These are phyloP conservation scores for Samia ricini DNA, from an alignment of 1,140 invertebrate species.

Conservation along the genomic window DNA sequence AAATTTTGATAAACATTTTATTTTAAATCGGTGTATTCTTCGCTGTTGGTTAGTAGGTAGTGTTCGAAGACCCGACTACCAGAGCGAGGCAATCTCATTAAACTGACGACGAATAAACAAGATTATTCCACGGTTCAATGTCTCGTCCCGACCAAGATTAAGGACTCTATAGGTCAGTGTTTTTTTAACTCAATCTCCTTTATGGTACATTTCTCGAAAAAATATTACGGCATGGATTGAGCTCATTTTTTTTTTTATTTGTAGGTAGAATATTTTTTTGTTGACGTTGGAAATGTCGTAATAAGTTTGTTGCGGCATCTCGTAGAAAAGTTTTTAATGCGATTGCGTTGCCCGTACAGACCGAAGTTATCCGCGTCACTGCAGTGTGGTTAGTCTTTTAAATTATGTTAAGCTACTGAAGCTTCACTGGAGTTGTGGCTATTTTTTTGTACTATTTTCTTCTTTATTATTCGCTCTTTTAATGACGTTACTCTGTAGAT, in stretches of 20 bases:
- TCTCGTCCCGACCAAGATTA: constrained; percentile 29
- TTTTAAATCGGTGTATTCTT: neutral
- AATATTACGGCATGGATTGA: neutral
- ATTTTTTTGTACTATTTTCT: too few species aligned
- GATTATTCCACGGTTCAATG: constrained; percentile 34
- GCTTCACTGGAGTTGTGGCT: neutral
- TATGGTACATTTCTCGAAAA: constrained; percentile 11
- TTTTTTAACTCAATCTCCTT: constrained; percentile 32
- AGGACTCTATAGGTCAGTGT: constrained; percentile 25
- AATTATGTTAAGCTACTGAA: constrained; percentile 3
- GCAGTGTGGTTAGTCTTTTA: constrained; percentile 2
- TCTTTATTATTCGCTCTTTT: too few species aligned
- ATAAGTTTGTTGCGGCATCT: constrained; percentile 7
- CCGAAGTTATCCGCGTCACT: constrained; percentile 1
- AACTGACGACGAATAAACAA: constrained; percentile 36
- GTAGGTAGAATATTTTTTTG: constrained; percentile 5
- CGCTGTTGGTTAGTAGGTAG: neutral
- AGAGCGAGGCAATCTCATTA: constrained; percentile 35
- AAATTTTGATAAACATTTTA: neutral
- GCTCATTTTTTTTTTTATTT: neutral
- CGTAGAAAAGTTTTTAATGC: constrained; percentile 7
- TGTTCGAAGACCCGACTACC: neutral
- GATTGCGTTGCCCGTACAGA: constrained; percentile 7
- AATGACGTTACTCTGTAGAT: too few species aligned
- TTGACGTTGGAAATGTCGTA: constrained; percentile 1